A percentile compares a stretch with the other conserved stretches of the same genome.
Evolutionary conservation across 2,113 vertebrate genomes (phyloP).

Genomic region (Maccullochella peelii): DNA sequence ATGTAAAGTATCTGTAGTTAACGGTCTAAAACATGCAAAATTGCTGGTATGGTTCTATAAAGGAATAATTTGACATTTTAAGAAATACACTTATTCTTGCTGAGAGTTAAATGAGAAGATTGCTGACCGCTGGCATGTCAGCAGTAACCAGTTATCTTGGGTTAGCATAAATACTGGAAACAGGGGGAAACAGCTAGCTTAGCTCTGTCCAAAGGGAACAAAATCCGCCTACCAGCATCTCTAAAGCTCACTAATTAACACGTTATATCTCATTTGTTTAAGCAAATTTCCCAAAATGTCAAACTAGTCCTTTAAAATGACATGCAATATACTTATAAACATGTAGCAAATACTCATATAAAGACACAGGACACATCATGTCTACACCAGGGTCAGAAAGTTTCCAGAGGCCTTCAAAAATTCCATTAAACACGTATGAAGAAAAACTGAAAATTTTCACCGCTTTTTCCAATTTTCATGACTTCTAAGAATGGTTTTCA

Average conservation of each 20-base stretch:
- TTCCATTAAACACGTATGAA: background rate
- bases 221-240: background rate
- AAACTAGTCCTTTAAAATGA: background rate
- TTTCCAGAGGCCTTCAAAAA: no score
- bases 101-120: background rate
- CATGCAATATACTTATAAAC: no score
- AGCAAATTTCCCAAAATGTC: background rate
- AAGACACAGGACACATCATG: background rate
- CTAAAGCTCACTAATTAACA: background rate
- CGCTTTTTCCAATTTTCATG: background rate
- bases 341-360: no score
- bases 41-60: background rate
- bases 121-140: background rate
- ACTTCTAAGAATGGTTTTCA: background rate
- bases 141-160: background rate
- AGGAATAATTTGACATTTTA: background rate
- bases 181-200: background rate
- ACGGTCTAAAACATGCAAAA: background rate
- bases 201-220: background rate
- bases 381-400: background rate
- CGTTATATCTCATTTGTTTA: background rate
- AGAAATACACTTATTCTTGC: background rate
- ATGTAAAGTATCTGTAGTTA: background rate
- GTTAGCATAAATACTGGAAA: conserved; percentile 6
- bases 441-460: background rate